Evolutionary conservation across 2,797 vertebrate species (phyloP).

Genomic region (Merluccius polli): DNA sequence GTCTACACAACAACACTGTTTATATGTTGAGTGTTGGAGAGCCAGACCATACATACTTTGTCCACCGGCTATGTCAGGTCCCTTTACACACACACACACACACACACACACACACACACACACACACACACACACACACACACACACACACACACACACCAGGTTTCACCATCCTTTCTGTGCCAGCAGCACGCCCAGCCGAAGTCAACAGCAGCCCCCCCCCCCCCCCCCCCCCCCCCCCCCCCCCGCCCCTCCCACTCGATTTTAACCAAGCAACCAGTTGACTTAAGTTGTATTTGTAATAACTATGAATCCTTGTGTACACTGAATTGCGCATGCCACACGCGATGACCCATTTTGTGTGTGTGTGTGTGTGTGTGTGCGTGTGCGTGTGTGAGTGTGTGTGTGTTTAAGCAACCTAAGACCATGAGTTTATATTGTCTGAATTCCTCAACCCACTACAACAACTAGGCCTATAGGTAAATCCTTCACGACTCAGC

Average conservation of each 20-base stretch:
- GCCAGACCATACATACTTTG: too few relatives aligned
- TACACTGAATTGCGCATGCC: background rate
- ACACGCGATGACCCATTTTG: background rate
- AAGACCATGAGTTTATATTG: background rate
- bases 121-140: background rate
- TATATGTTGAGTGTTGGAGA: too few relatives aligned
- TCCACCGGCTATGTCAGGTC: too few relatives aligned
- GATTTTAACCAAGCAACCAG: background rate
- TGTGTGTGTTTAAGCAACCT: background rate
- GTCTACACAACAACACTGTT: too few relatives aligned
- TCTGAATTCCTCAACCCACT: background rate
- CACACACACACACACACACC: background rate
- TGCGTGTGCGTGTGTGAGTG: background rate
- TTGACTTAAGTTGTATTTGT: background rate
- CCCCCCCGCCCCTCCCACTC: background rate
- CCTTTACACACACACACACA: background rate
- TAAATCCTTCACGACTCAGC: background rate
- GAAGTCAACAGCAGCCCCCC: background rate
- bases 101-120: background rate
- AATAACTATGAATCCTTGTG: background rate
- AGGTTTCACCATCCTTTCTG: background rate
- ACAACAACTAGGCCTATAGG: background rate
- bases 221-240: background rate
- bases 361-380: background rate
- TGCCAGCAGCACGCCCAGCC: background rate